Conservation (phyloP, 1,140 invertebrate genomes). For the Leucophenga varia region DNA sequence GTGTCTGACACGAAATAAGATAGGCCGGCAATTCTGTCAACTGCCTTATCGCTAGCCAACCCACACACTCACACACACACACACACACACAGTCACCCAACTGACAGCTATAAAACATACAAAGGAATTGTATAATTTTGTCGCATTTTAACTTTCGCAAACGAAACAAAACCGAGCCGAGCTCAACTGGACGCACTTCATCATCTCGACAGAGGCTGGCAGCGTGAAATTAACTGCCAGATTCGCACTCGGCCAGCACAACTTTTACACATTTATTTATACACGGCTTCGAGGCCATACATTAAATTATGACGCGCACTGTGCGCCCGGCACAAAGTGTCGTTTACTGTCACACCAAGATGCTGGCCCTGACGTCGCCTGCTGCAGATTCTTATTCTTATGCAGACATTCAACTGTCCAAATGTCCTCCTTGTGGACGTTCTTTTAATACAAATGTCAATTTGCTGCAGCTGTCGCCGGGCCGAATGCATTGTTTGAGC, state of each 20-base stretch:
- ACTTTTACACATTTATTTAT: constrained; percentile 45
- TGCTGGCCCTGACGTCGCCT: neutral
- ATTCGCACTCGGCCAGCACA: constrained; percentile 26
- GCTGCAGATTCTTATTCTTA: constrained; percentile 15
- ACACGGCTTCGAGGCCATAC: constrained; percentile 31
- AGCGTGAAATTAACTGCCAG: constrained; percentile 51
- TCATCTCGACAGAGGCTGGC: constrained; percentile 44
- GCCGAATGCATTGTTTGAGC: constrained; percentile 34
- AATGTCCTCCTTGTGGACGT: neutral
- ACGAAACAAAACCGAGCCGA: constrained; percentile 1
- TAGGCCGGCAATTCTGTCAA: constrained; percentile 39
- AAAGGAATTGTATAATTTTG: constrained; percentile 11
- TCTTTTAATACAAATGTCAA: constrained; percentile 37
- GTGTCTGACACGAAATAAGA: too few relatives aligned
- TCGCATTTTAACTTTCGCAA: constrained; percentile 4
- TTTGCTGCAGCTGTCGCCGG: constrained; percentile 43
- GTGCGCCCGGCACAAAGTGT: constrained; percentile 27
- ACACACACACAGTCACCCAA: too few relatives aligned
- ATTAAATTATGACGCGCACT: constrained; percentile 41
- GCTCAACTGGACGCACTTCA: constrained; percentile 33
- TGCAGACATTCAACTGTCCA: constrained; percentile 4
- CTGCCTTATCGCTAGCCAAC: constrained; percentile 25
- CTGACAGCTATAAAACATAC: too few relatives aligned
- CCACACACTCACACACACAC: too few relatives aligned
- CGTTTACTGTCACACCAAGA: constrained; percentile 39